phyloP scores from a whole-genome alignment of 2,797 vertebrate species.

The Perodicticus potto region DNA sequence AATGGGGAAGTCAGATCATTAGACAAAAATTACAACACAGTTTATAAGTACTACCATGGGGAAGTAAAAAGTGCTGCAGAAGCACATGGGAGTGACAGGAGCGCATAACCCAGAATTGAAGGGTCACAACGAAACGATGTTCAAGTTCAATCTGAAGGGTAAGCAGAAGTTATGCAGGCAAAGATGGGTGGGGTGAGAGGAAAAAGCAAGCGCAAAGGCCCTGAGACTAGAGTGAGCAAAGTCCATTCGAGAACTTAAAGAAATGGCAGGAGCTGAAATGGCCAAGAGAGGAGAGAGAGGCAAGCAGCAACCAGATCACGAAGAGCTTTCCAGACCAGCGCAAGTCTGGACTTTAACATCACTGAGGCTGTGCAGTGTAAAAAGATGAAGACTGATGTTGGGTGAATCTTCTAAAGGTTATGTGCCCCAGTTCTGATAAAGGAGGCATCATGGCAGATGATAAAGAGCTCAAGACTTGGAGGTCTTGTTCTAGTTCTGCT shows the following conservation, averaged over 20 bases:
- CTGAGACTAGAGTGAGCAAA: background rate
- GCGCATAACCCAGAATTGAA: background rate
- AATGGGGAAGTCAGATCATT: background rate
- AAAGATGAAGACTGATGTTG: background rate
- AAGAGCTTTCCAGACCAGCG: background rate
- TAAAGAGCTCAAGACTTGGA: background rate
- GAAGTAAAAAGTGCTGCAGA: background rate
- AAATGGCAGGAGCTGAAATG: background rate
- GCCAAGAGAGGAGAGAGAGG: background rate
- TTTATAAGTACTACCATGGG: background rate
- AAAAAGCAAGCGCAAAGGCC: background rate
- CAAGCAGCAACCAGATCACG: background rate
- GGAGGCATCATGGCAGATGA: background rate
- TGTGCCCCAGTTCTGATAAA: background rate
- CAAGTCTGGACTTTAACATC: background rate
- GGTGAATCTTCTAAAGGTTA: background rate
- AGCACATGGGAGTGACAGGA: background rate
- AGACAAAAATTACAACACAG: background rate
- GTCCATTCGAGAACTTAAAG: background rate
- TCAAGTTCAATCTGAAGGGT: background rate
- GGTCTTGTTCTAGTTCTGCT: background rate
- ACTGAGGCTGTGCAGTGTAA: background rate
- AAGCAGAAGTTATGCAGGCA: background rate
- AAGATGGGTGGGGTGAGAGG: background rate
- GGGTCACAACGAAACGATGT: background rate